Conservation (phyloP, 2,113 vertebrate species). For the Nothobranchius furzeri region DNA sequence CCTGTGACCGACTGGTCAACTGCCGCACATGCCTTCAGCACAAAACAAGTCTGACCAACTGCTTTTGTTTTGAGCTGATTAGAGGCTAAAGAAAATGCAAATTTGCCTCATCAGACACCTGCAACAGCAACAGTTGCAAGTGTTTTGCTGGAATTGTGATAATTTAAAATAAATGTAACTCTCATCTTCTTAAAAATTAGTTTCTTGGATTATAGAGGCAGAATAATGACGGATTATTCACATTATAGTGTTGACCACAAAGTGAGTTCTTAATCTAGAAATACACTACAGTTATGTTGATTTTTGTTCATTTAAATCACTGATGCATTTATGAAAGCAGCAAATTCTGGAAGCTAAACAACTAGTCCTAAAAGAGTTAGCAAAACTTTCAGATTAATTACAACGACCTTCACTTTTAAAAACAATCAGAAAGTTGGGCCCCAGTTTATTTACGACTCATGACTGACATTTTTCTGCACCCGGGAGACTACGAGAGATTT, state of each 20-base stretch:
- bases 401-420: too few relatives aligned
- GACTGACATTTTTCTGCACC: constrained; percentile 68
- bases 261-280: too few relatives aligned
- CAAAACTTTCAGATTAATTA: too few relatives aligned
- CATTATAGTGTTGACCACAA: background rate
- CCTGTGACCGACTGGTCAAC: constrained; percentile 35
- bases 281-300: too few relatives aligned
- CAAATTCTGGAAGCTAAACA: too few relatives aligned
- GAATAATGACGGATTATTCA: background rate
- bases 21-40: constrained; percentile 46
- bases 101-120: background rate
- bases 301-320: too few relatives aligned
- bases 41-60: constrained; percentile 29
- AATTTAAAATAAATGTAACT: too few relatives aligned
- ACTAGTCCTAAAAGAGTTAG: too few relatives aligned
- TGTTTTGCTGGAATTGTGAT: too few relatives aligned
- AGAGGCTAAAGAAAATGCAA: background rate
- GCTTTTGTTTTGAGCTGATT: constrained; percentile 6
- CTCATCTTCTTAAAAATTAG: too few relatives aligned
- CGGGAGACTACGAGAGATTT: constrained; percentile 63
- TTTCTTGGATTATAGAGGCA: background rate
- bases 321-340: too few relatives aligned
- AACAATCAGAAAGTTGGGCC: constrained; percentile 40
- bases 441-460: constrained; percentile 55
- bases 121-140: too few relatives aligned